phyloP scores from a whole-genome alignment of 2,113 vertebrate genomes.

The Eublepharis macularius region DNA sequence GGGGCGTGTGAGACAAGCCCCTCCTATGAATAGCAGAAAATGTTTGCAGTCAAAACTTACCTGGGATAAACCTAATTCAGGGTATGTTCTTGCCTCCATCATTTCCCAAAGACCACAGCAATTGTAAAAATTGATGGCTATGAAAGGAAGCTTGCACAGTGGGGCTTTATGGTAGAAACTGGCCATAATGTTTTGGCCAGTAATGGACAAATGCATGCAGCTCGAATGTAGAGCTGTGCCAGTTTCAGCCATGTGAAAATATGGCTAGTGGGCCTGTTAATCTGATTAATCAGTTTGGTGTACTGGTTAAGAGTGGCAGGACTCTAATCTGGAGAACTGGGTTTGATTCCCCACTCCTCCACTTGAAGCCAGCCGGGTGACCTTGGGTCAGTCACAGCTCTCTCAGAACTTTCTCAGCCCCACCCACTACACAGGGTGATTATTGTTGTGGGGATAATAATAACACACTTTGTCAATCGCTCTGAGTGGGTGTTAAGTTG shows the following conservation, averaged over 20 bases:
- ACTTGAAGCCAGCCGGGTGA: too few species aligned
- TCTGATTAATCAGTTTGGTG: neutral
- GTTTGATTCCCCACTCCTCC: too few species aligned
- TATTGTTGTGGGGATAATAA: too few species aligned
- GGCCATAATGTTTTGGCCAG: neutral
- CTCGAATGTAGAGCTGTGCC: neutral
- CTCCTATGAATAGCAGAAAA: neutral
- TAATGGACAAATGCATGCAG: neutral
- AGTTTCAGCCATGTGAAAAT: neutral
- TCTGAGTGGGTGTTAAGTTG: too few species aligned
- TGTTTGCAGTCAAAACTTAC: neutral
- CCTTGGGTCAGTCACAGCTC: too few species aligned
- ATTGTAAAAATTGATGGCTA: neutral
- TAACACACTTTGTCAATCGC: too few species aligned
- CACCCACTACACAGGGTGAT: too few species aligned
- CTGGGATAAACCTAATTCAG: neutral
- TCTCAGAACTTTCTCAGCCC: too few species aligned
- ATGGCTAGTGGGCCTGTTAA: neutral
- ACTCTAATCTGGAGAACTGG: too few species aligned
- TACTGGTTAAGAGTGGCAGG: too few species aligned
- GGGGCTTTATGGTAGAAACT: too few species aligned
- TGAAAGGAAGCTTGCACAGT: neutral
- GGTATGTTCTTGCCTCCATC: neutral
- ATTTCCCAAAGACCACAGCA: neutral
- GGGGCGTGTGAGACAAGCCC: too few species aligned